phyloP scores from a whole-genome alignment of 2,888 invertebrate genomes.

The Cantharis rustica region DNA sequence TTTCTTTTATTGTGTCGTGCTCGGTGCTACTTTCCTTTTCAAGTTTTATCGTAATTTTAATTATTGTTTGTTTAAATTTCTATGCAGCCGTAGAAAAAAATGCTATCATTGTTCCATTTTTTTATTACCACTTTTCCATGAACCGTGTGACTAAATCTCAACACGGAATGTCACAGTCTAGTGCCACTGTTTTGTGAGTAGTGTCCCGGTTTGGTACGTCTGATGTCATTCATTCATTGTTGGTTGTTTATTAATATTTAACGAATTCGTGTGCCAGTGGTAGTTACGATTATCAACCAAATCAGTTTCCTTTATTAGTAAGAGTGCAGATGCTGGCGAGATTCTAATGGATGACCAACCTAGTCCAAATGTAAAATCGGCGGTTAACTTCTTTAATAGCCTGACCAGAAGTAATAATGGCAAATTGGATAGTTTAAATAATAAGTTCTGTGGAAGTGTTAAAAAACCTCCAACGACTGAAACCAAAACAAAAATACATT shows the following conservation, averaged over 20 bases:
- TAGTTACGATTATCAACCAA: not conserved
- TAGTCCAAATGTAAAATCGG: constrained; percentile 33
- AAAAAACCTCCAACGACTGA: not conserved
- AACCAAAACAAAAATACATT: not conserved
- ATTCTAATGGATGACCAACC: constrained; percentile 28
- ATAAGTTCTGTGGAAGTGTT: not conserved
- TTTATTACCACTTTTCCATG: constrained; percentile 7
- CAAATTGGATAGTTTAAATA: not conserved
- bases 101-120: not conserved
- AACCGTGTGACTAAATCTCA: constrained; percentile 10
- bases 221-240: not conserved
- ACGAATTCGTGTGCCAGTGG: not conserved
- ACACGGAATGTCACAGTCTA: constrained; percentile 10
- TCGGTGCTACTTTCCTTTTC: not conserved
- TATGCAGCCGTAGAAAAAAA: not conserved
- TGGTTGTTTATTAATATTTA: not conserved
- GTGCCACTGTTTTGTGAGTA: not conserved
- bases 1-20: constrained; percentile 10
- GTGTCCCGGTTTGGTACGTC: not conserved
- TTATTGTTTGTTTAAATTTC: not conserved
- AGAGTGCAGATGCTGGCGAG: not conserved
- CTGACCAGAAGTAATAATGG: constrained; percentile 17
- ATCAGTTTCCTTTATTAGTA: not conserved
- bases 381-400: constrained; percentile 34
- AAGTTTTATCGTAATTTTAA: not conserved